Percentiles rank a stretch among this genome's conserved stretches.
Evolutionary conservation across 2,888 invertebrate species (phyloP).

Genomic region (Hirtodrosophila alboralis): DNA sequence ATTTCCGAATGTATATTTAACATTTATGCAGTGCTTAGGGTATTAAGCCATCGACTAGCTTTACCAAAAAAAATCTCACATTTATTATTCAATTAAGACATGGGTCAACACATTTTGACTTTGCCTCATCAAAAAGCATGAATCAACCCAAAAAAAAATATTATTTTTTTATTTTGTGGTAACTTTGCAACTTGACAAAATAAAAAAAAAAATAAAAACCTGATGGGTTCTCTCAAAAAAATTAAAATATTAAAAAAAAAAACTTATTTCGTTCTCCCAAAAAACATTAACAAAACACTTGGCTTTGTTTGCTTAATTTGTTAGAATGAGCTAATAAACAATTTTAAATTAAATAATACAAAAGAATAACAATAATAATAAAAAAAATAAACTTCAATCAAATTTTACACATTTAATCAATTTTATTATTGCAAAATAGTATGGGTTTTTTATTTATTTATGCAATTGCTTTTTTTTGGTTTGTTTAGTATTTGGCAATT

Average conservation of each 20-base stretch:
- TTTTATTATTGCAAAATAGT: slow-evolving; percentile 25
- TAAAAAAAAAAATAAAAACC: slow-evolving; percentile 8
- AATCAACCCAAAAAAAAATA: slow-evolving; percentile 7
- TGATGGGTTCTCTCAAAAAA: too few relatives aligned
- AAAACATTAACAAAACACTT: slow-evolving; percentile 23
- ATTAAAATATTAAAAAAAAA: too few relatives aligned
- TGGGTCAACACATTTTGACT: slow-evolving; percentile 19
- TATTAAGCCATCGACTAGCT: neutral
- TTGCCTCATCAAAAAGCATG: slow-evolving; percentile 12
- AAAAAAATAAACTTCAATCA: slow-evolving; percentile 11
- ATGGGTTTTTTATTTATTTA: slow-evolving; percentile 7
- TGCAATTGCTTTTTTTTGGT: too few relatives aligned
- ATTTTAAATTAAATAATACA: slow-evolving; percentile 38
- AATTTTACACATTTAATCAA: slow-evolving; percentile 20
- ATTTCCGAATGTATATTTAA: too few relatives aligned
- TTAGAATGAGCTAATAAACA: slow-evolving; percentile 47
- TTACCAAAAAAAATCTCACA: neutral
- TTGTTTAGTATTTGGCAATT: slow-evolving; percentile 46
- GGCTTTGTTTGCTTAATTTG: slow-evolving; percentile 36
- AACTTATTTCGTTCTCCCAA: too few relatives aligned
- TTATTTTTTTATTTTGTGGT: slow-evolving; percentile 1
- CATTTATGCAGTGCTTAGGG: slow-evolving; percentile 4
- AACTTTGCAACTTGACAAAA: slow-evolving; percentile 13
- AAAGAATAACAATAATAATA: too few relatives aligned
- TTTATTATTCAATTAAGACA: slow-evolving; percentile 30